Conservation (phyloP, 2,888 invertebrate genomes). For the Didymodactylos carnosus region DNA sequence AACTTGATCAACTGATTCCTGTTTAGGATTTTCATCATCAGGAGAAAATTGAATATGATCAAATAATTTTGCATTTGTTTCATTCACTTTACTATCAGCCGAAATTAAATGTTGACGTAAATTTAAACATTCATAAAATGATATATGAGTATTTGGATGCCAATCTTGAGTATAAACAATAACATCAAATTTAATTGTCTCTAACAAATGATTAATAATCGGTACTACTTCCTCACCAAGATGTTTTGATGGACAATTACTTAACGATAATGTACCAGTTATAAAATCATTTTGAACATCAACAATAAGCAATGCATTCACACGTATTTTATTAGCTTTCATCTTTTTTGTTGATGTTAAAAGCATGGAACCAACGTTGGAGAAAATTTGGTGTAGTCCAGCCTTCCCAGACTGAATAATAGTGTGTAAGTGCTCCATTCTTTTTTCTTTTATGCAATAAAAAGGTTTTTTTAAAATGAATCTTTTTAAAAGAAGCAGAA, state of each 20-base stretch:
- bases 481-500: too few species aligned
- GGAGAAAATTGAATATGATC: slow-evolving; percentile 82
- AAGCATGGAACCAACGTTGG: too few species aligned
- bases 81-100: neutral
- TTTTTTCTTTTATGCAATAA: too few species aligned
- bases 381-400: too few species aligned
- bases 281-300: slow-evolving; percentile 92
- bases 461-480: too few species aligned
- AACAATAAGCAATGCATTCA: slow-evolving; percentile 56
- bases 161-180: slow-evolving; percentile 85
- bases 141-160: slow-evolving; percentile 87
- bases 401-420: too few species aligned
- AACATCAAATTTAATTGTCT: slow-evolving; percentile 48
- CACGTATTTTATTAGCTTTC: neutral
- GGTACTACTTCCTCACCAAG: slow-evolving; percentile 55
- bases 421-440: too few species aligned
- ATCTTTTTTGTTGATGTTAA: too few species aligned
- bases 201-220: slow-evolving; percentile 57
- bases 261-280: slow-evolving; percentile 68
- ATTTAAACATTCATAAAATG: slow-evolving; percentile 73
- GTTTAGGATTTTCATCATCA: too few species aligned
- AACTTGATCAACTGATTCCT: slow-evolving; percentile 72
- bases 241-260: slow-evolving; percentile 69
- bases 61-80: neutral
- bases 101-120: neutral